phyloP scores from a whole-genome alignment of 2,113 vertebrate species.

The Butastur rufipennis region DNA sequence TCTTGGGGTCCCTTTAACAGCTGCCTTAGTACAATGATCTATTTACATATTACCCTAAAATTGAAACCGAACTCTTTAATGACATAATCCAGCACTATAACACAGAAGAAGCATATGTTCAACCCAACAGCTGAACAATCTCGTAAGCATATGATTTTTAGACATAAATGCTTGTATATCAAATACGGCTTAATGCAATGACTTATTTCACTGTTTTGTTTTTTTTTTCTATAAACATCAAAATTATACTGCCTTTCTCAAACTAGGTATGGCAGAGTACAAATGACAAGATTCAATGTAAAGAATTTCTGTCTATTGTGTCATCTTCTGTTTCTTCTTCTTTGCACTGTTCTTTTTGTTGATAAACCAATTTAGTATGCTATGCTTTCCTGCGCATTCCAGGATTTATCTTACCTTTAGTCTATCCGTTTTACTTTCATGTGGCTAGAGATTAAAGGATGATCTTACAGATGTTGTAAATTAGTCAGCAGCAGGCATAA shows the following conservation, averaged over 20 bases:
- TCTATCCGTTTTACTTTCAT: slow-evolving; percentile 58
- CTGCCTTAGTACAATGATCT: slow-evolving; percentile 83
- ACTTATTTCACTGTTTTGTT: slow-evolving; percentile 27
- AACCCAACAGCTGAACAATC: slow-evolving; percentile 73
- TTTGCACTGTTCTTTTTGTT: background rate
- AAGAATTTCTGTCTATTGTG: background rate
- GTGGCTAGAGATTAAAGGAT: slow-evolving; percentile 73
- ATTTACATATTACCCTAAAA: slow-evolving; percentile 84
- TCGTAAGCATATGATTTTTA: slow-evolving; percentile 71
- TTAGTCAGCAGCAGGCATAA: slow-evolving; percentile 72
- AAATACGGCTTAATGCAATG: slow-evolving; percentile 24
- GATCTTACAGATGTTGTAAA: slow-evolving; percentile 75
- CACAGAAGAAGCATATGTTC: slow-evolving; percentile 72
- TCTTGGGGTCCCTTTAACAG: slow-evolving; percentile 83
- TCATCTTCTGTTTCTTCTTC: background rate
- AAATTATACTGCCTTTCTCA: background rate
- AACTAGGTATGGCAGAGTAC: background rate
- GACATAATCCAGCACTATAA: slow-evolving; percentile 76
- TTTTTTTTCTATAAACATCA: background rate
- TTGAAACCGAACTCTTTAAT: slow-evolving; percentile 84
- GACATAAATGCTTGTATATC: slow-evolving; percentile 59
- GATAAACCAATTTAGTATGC: slow-evolving; percentile 46
- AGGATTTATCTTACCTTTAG: slow-evolving; percentile 68
- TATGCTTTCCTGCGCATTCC: slow-evolving; percentile 32
- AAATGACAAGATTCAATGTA: background rate